phyloP scores from a whole-genome alignment of 2,888 invertebrate genomes.

The Catocala nupta region DNA sequence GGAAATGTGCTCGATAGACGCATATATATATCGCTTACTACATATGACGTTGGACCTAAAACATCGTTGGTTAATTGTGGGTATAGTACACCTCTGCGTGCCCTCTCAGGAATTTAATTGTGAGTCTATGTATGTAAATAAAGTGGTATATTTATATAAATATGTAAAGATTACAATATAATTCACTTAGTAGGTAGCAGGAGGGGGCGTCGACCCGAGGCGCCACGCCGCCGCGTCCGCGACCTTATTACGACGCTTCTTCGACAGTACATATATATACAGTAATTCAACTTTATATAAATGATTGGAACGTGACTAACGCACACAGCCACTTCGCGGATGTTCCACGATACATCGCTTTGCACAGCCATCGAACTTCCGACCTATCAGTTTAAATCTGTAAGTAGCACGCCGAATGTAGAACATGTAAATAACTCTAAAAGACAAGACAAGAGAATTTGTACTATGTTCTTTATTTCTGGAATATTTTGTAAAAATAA shows the following conservation, averaged over 20 bases:
- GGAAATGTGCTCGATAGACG: no score
- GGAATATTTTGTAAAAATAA: constrained; percentile 18
- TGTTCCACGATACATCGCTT: constrained; percentile 33
- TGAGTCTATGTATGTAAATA: no score
- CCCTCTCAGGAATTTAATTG: no score
- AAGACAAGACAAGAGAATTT: constrained; percentile 34
- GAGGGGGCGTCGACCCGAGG: constrained; percentile 75
- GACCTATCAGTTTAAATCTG: constrained; percentile 49
- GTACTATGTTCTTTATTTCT: constrained; percentile 26
- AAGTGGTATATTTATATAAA: constrained; percentile 35
- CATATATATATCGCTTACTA: no score
- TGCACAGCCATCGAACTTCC: constrained; percentile 41
- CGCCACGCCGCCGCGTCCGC: constrained; percentile 79
- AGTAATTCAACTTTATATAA: constrained; percentile 51
- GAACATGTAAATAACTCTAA: constrained; percentile 47
- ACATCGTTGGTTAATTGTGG: no score
- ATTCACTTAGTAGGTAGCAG: constrained; percentile 67
- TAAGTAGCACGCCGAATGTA: constrained; percentile 46
- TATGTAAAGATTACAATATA: constrained; percentile 60
- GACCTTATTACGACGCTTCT: constrained; percentile 76
- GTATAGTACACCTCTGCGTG: no score
- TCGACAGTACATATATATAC: constrained; percentile 49
- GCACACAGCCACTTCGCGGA: constrained; percentile 40
- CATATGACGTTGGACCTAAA: no score
- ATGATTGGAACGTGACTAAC: constrained; percentile 50